Evolutionary conservation across 2,888 invertebrate species (phyloP).

Genomic region (Eretmocerus hayati): DNA sequence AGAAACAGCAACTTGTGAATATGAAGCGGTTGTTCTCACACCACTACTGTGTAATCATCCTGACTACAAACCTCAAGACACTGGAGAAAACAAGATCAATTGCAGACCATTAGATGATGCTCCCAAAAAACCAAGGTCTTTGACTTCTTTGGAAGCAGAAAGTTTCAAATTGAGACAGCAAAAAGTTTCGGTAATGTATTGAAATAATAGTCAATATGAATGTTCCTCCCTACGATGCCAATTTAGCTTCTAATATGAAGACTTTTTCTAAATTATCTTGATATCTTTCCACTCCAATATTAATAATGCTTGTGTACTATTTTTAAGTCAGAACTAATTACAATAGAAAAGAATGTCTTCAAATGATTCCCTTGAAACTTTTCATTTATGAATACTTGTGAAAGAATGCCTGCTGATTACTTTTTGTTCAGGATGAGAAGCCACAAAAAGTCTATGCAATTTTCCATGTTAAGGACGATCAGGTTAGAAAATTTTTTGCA

Average conservation of each 20-base stretch:
- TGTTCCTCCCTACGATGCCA: too few species aligned
- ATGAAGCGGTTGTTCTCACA: slow-evolving; percentile 85
- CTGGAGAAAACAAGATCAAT: slow-evolving; percentile 69
- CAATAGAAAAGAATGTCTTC: slow-evolving; percentile 6
- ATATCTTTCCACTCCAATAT: too few species aligned
- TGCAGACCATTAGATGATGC: slow-evolving; percentile 63
- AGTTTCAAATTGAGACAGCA: slow-evolving; percentile 63
- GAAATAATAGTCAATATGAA: too few species aligned
- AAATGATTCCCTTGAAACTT: too few species aligned
- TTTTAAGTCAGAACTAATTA: too few species aligned
- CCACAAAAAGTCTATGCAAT: slow-evolving; percentile 47
- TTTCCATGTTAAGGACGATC: slow-evolving; percentile 48
- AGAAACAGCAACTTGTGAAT: slow-evolving; percentile 89
- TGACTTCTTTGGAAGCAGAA: slow-evolving; percentile 66
- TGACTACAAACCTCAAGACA: slow-evolving; percentile 71
- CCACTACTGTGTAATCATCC: slow-evolving; percentile 85
- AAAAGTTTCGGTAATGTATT: slow-evolving; percentile 48
- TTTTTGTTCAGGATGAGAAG: slow-evolving; percentile 47
- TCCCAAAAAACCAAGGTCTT: slow-evolving; percentile 63
- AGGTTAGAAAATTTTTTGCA: slow-evolving; percentile 44
- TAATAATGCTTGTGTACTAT: too few species aligned
- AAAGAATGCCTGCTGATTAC: slow-evolving; percentile 32
- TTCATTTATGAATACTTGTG: slow-evolving; percentile 11
- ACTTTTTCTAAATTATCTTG: not conserved
- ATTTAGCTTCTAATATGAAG: not conserved